These are phyloP conservation scores for Microcebus murinus DNA, from an alignment of 2,113 vertebrate species.

Conservation along the genomic window DNA sequence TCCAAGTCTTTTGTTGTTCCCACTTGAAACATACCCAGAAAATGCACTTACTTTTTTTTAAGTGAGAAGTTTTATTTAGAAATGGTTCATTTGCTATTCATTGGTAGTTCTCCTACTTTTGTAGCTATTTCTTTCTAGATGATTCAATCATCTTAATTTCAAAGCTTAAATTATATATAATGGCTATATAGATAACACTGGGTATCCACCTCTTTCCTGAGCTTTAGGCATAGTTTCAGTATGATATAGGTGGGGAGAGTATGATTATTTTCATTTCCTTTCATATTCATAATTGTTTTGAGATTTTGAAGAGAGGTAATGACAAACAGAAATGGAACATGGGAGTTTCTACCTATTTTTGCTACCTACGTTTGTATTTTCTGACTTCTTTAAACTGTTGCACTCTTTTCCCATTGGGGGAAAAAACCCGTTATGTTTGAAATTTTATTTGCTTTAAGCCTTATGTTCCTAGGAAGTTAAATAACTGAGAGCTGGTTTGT, in stretches of 20 bases:
- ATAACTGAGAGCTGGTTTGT: slow-evolving; percentile 12
- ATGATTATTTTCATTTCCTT: background rate
- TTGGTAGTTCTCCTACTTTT: background rate
- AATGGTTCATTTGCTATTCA: slow-evolving; percentile 39
- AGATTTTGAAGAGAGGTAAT: background rate
- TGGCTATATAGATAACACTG: background rate
- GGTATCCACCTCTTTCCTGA: background rate
- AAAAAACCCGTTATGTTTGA: background rate
- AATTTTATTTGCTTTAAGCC: slow-evolving; percentile 57
- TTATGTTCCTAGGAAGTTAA: slow-evolving; percentile 47
- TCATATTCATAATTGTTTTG: background rate
- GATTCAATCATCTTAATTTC: slow-evolving; percentile 23
- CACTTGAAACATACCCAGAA: slow-evolving; percentile 42
- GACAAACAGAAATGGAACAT: background rate
- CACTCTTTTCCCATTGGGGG: background rate
- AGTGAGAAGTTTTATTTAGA: slow-evolving; percentile 10
- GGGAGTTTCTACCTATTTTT: slow-evolving; percentile 14
- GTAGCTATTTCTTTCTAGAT: background rate
- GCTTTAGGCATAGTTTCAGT: background rate
- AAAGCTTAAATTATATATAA: background rate
- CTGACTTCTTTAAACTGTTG: slow-evolving; percentile 35
- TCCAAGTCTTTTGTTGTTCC: background rate
- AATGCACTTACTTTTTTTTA: slow-evolving; percentile 2
- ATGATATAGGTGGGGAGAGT: background rate
- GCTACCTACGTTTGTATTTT: slow-evolving; percentile 51